Base-by-base conservation (phyloP, 2,113 vertebrate genomes). In the Abramis brama region DNA sequence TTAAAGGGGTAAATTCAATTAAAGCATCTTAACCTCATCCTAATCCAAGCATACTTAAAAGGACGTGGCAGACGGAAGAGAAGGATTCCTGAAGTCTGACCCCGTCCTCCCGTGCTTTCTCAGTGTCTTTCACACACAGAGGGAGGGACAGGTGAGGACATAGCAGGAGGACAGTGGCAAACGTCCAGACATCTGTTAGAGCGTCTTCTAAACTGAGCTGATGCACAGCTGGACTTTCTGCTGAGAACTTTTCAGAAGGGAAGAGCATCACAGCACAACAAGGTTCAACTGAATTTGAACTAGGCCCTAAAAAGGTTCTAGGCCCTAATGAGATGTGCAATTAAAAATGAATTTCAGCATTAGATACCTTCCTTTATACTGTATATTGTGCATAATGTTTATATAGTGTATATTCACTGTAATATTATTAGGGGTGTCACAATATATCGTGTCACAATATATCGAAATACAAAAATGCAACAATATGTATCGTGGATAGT, bases 1-100 rank as follows among this genome's bases (percentile, higher is more conserved):
- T 13, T 62, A 19, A 33, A 82, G 50, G 84, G 79, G 70, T 85
- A 85, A 82, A 85, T 62, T 85, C 68, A 60, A 85, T 87, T 83
- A 86, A 85, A 36, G 60, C 60, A 83, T 68, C 78, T 85, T 89
- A 86, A 89, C 74, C 57, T 85, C 39, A 9, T 76, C 36, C 43
- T 87, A 84, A 86, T 86, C 84, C 79, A 70, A 19, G n/a, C 50
- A 66, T 39, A 11, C 39, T 33, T 81, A 74, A 73, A 87, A 77
- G 52, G 62, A 85, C 50, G 12, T 77, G 66, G 33, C 39, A 73
- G 77, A 30, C 62, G 55, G 71, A 79, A 57, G 23, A 12, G 39
- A 36, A 43, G 84, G n/a, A 64, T 43, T 36, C n/a, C 25, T 60
- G 8, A 75, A 85, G 71, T 74, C 30, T 85, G 59, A 21, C 4